A percentile compares a stretch with the other conserved stretches of the same genome.
Evolutionary conservation across 2,113 vertebrate species (phyloP).

Genomic region (Colius striatus): DNA sequence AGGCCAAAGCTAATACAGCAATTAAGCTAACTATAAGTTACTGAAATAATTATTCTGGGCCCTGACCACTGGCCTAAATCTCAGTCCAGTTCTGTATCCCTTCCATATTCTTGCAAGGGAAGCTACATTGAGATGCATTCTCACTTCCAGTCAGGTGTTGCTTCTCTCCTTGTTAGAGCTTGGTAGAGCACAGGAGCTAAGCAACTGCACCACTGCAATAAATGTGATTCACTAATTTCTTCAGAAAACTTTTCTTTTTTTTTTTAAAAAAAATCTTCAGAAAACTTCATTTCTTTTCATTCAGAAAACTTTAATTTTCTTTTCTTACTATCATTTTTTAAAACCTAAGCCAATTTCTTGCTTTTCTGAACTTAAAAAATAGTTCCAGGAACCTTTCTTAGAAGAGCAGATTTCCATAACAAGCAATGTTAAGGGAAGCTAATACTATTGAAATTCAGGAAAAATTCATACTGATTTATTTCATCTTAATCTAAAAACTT

Average conservation of each 20-base stretch:
- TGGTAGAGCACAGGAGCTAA: neutral
- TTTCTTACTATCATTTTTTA: neutral
- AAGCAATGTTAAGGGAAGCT: neutral
- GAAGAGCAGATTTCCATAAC: neutral
- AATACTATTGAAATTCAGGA: neutral
- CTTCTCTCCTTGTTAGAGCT: rapidly evolving
- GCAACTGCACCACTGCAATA: neutral
- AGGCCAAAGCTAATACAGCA: neutral
- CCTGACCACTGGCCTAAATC: neutral
- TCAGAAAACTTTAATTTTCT: no score
- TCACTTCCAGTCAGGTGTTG: neutral
- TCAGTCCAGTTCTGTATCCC: neutral
- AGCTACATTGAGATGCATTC: neutral
- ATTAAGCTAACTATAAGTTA: neutral
- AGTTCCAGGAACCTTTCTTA: neutral
- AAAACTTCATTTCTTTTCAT: no score
- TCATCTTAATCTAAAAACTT: neutral
- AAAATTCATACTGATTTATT: neutral
- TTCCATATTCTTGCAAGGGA: neutral
- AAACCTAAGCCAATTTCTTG: neutral
- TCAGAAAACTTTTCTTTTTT: neutral
- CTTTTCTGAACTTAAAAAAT: neutral
- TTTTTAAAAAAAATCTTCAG: no score
- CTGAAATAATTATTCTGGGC: neutral
- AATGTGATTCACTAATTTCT: rapidly evolving